Conservation (phyloP, 2,888 invertebrate species). For the Volucella bombylans region DNA sequence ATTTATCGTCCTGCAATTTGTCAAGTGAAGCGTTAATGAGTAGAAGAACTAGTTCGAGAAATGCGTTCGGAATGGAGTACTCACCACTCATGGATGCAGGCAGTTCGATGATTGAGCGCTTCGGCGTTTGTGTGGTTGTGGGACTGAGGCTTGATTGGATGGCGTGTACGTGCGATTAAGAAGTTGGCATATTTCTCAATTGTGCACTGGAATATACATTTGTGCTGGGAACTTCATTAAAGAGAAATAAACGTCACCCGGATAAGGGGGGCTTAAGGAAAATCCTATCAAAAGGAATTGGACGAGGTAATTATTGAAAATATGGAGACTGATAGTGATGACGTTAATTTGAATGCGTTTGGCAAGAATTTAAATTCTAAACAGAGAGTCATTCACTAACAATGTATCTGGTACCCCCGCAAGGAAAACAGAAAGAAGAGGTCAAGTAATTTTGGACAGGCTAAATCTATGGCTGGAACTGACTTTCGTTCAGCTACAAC, state of each 20-base stretch:
- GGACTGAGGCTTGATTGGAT: conserved; percentile 49
- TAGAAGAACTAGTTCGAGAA: conserved; percentile 25
- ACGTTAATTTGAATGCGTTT: too few relatives aligned
- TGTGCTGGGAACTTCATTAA: conserved; percentile 13
- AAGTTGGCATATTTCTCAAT: conserved; percentile 29
- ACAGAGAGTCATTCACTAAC: too few relatives aligned
- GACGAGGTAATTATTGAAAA: too few relatives aligned
- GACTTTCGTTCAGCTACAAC: too few relatives aligned
- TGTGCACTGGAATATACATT: not conserved
- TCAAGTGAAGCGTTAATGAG: conserved; percentile 60
- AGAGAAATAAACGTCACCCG: conserved; percentile 1
- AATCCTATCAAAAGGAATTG: too few relatives aligned
- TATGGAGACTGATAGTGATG: too few relatives aligned
- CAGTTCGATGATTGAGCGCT: conserved; percentile 47
- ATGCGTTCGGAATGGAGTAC: conserved; percentile 32
- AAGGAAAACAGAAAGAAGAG: too few relatives aligned
- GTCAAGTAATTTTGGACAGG: too few relatives aligned
- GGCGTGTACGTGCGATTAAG: conserved; percentile 27
- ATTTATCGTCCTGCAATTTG: conserved; percentile 67
- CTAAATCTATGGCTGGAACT: too few relatives aligned
- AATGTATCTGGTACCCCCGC: too few relatives aligned
- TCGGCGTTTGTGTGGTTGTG: conserved; percentile 51
- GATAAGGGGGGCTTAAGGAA: too few relatives aligned
- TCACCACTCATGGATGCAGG: conserved; percentile 7
- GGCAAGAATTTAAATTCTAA: too few relatives aligned